Evolutionary conservation across 2,113 vertebrate genomes (phyloP).

Genomic region (Malurus alboscapulatus): DNA sequence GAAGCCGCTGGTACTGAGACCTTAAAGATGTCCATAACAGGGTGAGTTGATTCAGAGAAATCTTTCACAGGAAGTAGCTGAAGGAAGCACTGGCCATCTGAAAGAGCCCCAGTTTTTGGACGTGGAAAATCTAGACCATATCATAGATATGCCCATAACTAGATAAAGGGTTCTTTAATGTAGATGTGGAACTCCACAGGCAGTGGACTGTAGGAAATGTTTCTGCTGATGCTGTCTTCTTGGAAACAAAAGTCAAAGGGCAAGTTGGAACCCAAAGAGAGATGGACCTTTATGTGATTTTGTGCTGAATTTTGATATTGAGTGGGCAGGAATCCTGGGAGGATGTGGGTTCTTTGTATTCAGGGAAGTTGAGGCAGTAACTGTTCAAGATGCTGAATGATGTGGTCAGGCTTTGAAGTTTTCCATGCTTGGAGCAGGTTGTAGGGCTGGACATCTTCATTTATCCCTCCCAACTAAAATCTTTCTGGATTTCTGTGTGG

Average conservation of each 20-base stretch:
- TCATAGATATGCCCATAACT: not conserved
- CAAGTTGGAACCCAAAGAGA: not conserved
- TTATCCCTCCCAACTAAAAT: not conserved
- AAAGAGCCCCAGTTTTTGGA: not conserved
- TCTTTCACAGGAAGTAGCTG: not conserved
- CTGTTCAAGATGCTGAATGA: not conserved
- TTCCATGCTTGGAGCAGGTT: not conserved
- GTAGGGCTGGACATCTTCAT: not conserved
- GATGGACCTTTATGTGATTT: not conserved
- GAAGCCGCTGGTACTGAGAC: not conserved
- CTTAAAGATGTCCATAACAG: not conserved
- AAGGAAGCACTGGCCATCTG: not conserved
- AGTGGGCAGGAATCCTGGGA: not conserved
- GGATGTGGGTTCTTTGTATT: not conserved
- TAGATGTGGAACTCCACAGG: not conserved
- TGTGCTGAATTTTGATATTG: not conserved
- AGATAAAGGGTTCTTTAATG: not conserved
- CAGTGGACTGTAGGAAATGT: not conserved
- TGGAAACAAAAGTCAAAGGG: accelerated
- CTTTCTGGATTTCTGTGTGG: not conserved
- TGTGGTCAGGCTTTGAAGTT: not conserved
- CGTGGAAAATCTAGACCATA: not conserved
- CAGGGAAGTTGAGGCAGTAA: not conserved
- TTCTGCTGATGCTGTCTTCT: not conserved
- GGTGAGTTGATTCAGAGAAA: not conserved